Conservation (phyloP, 2,888 invertebrate genomes). For the Dolomedes plantarius region DNA sequence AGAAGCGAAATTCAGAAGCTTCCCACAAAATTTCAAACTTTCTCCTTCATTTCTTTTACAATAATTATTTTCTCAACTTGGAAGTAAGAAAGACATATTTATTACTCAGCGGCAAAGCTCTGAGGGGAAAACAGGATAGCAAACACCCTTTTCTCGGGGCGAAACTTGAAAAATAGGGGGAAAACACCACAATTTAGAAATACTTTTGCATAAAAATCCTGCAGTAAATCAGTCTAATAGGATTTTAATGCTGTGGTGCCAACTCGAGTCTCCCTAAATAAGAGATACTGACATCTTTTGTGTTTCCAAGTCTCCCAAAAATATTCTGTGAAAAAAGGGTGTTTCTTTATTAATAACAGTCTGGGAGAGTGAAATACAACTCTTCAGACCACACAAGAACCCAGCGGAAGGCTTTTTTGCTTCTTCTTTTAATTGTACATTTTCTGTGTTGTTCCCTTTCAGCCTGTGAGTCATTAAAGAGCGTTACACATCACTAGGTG, state of each 20-base stretch:
- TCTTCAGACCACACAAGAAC: conserved; percentile 48
- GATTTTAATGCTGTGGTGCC: conserved; percentile 53
- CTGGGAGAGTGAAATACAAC: conserved; percentile 22
- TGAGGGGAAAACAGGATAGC: not conserved
- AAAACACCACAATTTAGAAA: conserved; percentile 50
- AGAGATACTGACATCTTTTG: conserved; percentile 51
- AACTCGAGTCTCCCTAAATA: conserved; percentile 22
- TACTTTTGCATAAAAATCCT: conserved; percentile 9
- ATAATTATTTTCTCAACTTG: not conserved
- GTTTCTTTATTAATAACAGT: conserved; percentile 41
- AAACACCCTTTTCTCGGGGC: not conserved
- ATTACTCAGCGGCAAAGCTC: not conserved
- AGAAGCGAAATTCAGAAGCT: too few relatives aligned
- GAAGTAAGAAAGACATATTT: not conserved
- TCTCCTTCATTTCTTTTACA: not conserved
- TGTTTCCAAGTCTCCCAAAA: conserved; percentile 30
- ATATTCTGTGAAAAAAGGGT: conserved; percentile 8
- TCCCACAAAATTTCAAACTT: not conserved
- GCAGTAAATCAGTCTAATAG: conserved; percentile 42
- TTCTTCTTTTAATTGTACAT: conserved; percentile 9
- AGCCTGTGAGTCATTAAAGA: not conserved
- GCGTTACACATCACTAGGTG: not conserved
- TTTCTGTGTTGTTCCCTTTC: not conserved
- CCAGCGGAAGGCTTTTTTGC: not conserved
- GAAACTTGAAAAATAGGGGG: not conserved